These are phyloP conservation scores for Hirtodrosophila duncani DNA, from an alignment of 2,888 invertebrate species.

Conservation along the genomic window DNA sequence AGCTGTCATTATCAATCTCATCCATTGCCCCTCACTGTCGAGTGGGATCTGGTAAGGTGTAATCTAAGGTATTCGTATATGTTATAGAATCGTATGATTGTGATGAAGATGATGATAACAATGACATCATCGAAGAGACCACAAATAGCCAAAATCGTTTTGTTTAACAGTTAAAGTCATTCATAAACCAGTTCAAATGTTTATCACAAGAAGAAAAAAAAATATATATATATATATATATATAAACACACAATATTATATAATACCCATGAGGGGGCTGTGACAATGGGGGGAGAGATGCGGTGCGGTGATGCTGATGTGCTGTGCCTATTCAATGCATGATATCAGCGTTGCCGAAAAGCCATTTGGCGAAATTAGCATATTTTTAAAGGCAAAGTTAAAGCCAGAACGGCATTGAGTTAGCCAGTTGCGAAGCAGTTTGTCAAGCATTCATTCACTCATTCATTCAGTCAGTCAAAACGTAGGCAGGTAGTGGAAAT, in stretches of 20 bases:
- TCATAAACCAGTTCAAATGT: constrained; percentile 40
- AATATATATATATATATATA: constrained; percentile 42
- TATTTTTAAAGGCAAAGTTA: constrained; percentile 24
- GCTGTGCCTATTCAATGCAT: no score
- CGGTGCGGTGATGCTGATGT: no score
- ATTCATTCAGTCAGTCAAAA: constrained; percentile 22
- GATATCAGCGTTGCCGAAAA: constrained; percentile 27
- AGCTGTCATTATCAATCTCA: no score
- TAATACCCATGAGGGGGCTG: constrained; percentile 4
- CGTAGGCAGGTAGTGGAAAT: constrained; percentile 58
- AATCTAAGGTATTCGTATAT: no score
- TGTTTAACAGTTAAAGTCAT: constrained; percentile 49
- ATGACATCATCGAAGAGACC: constrained; percentile 1
- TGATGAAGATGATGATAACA: no score
- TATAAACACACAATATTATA: constrained; percentile 28
- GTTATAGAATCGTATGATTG: no score
- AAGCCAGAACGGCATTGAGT: neutral
- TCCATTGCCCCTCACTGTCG: no score
- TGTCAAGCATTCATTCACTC: constrained; percentile 19
- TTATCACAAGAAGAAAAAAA: constrained; percentile 43
- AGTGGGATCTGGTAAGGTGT: no score
- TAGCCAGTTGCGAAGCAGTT: constrained; percentile 8
- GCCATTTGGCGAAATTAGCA: constrained; percentile 35
- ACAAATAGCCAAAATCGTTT: constrained; percentile 10
- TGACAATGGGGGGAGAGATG: no score